Percentiles rank a stretch among this genome's conserved stretches.
These are phyloP conservation scores for Grus americana DNA, from an alignment of 2,113 vertebrate species.

Conservation along the genomic window DNA sequence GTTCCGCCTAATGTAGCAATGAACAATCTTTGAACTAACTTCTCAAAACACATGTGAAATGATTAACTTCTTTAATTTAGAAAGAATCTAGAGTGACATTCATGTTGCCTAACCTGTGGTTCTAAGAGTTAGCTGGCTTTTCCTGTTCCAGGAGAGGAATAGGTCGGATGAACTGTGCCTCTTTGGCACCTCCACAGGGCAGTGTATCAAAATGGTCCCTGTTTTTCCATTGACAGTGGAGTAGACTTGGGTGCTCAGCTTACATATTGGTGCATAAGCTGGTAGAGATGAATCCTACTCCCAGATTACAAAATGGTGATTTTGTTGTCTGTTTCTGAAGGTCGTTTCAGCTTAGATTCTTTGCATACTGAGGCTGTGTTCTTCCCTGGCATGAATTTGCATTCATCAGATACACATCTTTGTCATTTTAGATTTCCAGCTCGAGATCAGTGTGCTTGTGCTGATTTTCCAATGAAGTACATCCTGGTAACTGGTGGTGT, in stretches of 20 bases:
- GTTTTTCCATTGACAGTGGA: neutral
- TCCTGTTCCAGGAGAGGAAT: neutral
- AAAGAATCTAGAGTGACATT: neutral
- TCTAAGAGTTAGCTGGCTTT: neutral
- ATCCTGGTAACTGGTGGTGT: constrained; percentile 81
- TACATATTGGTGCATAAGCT: accelerated
- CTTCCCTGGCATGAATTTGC: neutral
- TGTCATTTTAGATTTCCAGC: constrained; percentile 46
- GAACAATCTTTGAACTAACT: neutral
- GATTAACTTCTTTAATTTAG: neutral
- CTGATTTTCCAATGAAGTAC: constrained; percentile 77
- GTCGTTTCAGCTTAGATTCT: neutral
- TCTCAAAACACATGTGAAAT: neutral
- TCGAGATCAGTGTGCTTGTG: neutral
- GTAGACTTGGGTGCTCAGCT: neutral
- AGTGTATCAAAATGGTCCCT: neutral
- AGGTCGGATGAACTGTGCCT: neutral
- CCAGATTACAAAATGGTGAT: neutral
- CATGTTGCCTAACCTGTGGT: neutral
- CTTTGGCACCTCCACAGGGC: neutral
- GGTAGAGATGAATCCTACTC: neutral
- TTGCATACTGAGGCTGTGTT: neutral
- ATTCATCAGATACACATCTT: neutral
- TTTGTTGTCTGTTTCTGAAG: neutral
- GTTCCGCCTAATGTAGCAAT: neutral